phyloP scores from a whole-genome alignment of 2,113 vertebrate species.

The Polypterus bichir region DNA sequence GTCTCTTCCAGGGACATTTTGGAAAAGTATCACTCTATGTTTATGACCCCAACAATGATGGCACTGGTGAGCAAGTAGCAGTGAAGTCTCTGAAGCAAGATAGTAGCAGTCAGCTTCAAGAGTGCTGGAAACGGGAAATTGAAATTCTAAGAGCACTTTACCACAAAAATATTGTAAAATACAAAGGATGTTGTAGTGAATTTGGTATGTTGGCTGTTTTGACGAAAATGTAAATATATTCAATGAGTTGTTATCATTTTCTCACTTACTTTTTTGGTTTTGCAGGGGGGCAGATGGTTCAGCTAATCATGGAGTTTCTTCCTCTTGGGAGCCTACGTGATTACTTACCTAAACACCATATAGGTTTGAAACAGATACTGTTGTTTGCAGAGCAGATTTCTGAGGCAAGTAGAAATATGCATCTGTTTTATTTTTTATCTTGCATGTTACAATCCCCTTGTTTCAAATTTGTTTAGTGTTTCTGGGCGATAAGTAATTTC shows the following conservation, averaged over 20 bases:
- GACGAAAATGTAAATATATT: neutral
- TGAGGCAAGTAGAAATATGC: slow-evolving; percentile 46
- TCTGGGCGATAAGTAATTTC: too few species aligned
- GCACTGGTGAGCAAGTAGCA: slow-evolving; percentile 77
- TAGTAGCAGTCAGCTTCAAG: slow-evolving; percentile 46
- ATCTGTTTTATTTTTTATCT: too few species aligned
- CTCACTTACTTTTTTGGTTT: too few species aligned
- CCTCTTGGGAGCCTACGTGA: slow-evolving; percentile 79
- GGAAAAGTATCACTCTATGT: slow-evolving; percentile 77
- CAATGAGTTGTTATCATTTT: too few species aligned
- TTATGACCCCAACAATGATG: slow-evolving; percentile 77
- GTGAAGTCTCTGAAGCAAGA: slow-evolving; percentile 79
- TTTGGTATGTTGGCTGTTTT: slow-evolving; percentile 43
- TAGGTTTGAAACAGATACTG: slow-evolving; percentile 55
- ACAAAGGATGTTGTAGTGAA: slow-evolving; percentile 82
- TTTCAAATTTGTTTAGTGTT: too few species aligned
- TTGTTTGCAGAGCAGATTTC: slow-evolving; percentile 85
- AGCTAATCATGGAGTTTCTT: slow-evolving; percentile 90
- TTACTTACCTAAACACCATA: slow-evolving; percentile 59
- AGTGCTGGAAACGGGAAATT: slow-evolving; percentile 74
- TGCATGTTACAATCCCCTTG: too few species aligned
- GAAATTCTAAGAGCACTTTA: slow-evolving; percentile 73
- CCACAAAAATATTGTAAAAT: slow-evolving; percentile 81
- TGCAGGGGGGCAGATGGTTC: slow-evolving; percentile 70
- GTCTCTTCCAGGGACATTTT: slow-evolving; percentile 69